Percentiles rank a stretch among this genome's conserved stretches.
Conservation (phyloP, 2,888 invertebrate genomes). For the Molorchus minor region DNA sequence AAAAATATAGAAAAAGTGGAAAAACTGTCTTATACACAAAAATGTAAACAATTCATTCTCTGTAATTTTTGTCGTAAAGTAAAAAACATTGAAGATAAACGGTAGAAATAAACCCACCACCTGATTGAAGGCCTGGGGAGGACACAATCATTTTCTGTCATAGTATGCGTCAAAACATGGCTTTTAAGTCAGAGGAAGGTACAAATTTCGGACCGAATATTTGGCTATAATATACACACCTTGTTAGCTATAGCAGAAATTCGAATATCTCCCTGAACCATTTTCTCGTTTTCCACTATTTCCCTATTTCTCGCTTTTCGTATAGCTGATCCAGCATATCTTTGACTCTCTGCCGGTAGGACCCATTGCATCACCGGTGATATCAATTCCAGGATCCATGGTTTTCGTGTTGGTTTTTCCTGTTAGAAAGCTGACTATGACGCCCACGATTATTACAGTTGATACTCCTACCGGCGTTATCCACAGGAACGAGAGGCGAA, state of each 20-base stretch:
- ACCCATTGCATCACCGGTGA: conserved; percentile 70
- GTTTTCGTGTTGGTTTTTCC: conserved; percentile 64
- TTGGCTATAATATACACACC: conserved; percentile 1
- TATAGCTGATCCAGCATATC: conserved; percentile 48
- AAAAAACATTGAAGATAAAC: too few relatives aligned
- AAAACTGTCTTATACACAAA: too few relatives aligned
- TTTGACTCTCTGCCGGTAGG: conserved; percentile 49
- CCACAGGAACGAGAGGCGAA: conserved; percentile 84
- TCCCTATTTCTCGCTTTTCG: conserved; percentile 39
- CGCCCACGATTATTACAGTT: conserved; percentile 74
- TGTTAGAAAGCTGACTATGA: conserved; percentile 70
- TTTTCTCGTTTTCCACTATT: conserved; percentile 39
- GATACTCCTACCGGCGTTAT: conserved; percentile 77
- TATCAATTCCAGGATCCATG: conserved; percentile 68
- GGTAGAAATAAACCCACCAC: too few relatives aligned
- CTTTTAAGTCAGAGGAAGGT: too few relatives aligned
- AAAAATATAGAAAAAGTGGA: too few relatives aligned
- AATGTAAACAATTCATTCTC: too few relatives aligned
- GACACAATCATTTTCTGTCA: too few relatives aligned
- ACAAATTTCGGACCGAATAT: too few relatives aligned
- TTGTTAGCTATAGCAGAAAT: not conserved
- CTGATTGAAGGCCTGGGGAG: too few relatives aligned
- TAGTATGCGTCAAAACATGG: too few relatives aligned
- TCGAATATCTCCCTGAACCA: conserved; percentile 28
- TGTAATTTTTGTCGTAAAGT: too few relatives aligned